These are phyloP conservation scores for Numida meleagris DNA, from an alignment of 2,113 vertebrate species.

Conservation along the genomic window DNA sequence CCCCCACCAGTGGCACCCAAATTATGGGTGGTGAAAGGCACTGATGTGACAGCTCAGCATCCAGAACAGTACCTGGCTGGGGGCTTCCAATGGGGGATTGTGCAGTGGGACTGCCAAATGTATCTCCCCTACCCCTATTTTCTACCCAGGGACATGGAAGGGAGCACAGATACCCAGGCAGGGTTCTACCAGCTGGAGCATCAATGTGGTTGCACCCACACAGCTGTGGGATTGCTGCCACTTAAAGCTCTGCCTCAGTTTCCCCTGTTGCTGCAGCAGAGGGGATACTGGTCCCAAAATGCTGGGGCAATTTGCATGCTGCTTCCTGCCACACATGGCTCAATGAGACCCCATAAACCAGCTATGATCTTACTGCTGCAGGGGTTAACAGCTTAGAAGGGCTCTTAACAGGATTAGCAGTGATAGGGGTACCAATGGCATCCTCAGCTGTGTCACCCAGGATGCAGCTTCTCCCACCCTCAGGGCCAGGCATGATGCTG, in stretches of 20 bases:
- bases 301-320: neutral
- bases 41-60: neutral
- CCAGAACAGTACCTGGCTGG: neutral
- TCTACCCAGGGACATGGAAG: neutral
- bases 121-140: neutral
- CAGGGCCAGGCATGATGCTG: accelerated
- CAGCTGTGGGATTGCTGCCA: neutral
- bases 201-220: accelerated
- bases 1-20: neutral
- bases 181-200: neutral
- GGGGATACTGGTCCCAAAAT: neutral
- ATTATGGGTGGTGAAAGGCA: neutral
- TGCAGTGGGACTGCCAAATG: neutral
- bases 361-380: accelerated
- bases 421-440: accelerated
- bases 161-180: neutral
- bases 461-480: neutral
- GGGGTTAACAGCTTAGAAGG: slow-evolving; percentile 5
- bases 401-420: slow-evolving; percentile 4
- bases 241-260: neutral
- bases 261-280: neutral
- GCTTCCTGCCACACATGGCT: neutral
- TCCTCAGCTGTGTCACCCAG: accelerated
- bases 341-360: accelerated
- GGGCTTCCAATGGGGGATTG: accelerated